Evolutionary conservation across 1,140 invertebrate genomes (phyloP).

Genomic region (Anoplolepis gracilipes): DNA sequence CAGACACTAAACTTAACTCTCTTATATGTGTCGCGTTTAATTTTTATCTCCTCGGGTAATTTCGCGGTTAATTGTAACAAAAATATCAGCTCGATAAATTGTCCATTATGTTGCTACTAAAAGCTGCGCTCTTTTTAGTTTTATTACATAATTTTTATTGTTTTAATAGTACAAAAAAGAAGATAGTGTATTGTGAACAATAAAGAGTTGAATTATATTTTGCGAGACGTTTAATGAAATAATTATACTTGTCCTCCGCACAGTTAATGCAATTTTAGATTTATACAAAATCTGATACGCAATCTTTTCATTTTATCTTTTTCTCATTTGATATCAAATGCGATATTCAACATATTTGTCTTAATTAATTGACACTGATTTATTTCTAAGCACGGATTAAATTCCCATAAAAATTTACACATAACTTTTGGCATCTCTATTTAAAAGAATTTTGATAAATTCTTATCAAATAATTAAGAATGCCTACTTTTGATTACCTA

Average conservation of each 20-base stretch:
- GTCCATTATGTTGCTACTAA: slow-evolving; percentile 30
- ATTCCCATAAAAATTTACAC: background rate
- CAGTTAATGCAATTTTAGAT: background rate
- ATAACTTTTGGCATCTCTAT: background rate
- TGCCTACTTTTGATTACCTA: too few relatives aligned
- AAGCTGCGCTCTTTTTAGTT: background rate
- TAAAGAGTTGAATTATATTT: background rate
- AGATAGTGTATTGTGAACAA: background rate
- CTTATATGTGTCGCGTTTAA: slow-evolving; percentile 49
- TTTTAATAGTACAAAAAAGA: background rate
- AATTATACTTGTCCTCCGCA: background rate
- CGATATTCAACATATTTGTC: background rate
- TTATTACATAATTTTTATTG: slow-evolving; percentile 25
- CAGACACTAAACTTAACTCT: slow-evolving; percentile 30
- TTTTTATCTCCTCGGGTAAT: background rate
- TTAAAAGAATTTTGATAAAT: background rate
- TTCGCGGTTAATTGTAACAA: background rate
- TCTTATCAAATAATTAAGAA: background rate
- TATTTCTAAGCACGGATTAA: background rate
- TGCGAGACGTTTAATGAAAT: background rate
- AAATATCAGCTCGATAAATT: background rate
- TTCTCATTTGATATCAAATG: background rate
- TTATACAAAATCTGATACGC: too few relatives aligned
- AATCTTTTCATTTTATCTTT: background rate
- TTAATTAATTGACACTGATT: background rate